Base-by-base conservation (phyloP, 2,797 vertebrate species). In the Columba guinea region DNA sequence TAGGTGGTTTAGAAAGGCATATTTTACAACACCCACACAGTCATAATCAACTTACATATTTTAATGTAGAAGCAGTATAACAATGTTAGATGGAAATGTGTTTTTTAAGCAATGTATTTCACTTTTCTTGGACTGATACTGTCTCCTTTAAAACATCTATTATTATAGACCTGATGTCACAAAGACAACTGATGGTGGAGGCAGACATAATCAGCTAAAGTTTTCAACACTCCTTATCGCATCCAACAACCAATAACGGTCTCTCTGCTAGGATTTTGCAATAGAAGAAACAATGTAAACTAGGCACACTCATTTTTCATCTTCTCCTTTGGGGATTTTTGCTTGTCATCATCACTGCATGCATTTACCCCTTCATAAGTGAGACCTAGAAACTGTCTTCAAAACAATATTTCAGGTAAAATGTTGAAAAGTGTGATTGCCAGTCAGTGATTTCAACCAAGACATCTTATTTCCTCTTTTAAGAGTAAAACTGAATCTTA, bases 211-310 rank as follows among this genome's bases (percentile, higher is more conserved):
- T 95, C 88, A 94, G 30, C 77, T 87, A 44, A 97, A 95, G 68
- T 88, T 93, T 96, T 97, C 96, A 90, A 93, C 91, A 84, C 88
- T 75, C 76, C 75, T 94, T 90, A 90, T 97, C 96, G 96, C 93
- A 97, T 92, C 83, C 95, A 96, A 96, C 91, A 91, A 97, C 91
- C 82, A 94, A 95, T 97, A 97, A 96, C 21, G 4, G 92, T 71
- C 81, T 94, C 77, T 83, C 84, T 95, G 94, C 74, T 67, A 96
- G 78, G 86, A 92, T 97, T 97, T 97, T 95, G 94, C 87, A 97
- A 94, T 94, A 96, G 88, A 77, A 73, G 94, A 97, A 96, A 94
- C 94, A 96, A 96, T 85, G 89, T 87, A 95, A 97, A 93, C 56
- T 39, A 96, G 84, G 67, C 41, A 89, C 59, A 51, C 60, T 97